Evolutionary conservation across 92 coral and sea anemone species (phyloP).

Genomic region (Chrysogorgia sp.): DNA sequence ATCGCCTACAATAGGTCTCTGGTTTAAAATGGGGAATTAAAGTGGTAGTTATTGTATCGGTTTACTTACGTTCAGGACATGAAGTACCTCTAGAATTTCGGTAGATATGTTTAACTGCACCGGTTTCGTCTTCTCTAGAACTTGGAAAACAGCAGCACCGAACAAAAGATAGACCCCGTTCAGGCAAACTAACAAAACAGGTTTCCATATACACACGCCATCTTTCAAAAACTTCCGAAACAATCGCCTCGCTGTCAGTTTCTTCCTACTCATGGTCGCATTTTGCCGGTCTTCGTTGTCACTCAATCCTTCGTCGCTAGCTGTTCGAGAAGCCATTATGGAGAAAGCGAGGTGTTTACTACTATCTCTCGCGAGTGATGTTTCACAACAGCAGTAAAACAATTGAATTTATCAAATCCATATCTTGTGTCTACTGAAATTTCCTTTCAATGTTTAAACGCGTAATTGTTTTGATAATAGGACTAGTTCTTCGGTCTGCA

Average conservation of each 20-base stretch:
- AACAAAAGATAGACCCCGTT: slow-evolving; percentile 72
- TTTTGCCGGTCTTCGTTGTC: background rate
- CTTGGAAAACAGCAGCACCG: slow-evolving; percentile 78
- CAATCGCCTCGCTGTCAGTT: background rate
- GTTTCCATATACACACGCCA: slow-evolving; percentile 12
- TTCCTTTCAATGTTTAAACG: no score
- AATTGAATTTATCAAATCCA: no score
- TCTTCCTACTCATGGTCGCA: background rate
- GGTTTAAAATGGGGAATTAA: no score
- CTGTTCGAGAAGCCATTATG: background rate
- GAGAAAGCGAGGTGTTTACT: background rate
- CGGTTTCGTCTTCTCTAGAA: slow-evolving; percentile 63
- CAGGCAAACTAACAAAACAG: slow-evolving; percentile 70
- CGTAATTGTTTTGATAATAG: no score
- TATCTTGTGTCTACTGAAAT: no score
- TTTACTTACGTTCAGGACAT: slow-evolving; percentile 79
- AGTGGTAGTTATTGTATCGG: no score
- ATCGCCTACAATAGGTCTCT: no score
- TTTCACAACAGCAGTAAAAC: no score
- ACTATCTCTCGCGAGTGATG: no score
- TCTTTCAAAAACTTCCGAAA: background rate
- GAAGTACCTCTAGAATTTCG: slow-evolving; percentile 72
- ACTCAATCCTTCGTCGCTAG: background rate
- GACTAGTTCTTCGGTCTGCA: no score
- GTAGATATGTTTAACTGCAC: slow-evolving; percentile 64